Percentiles rank a stretch among this genome's conserved stretches.
phyloP scores from a whole-genome alignment of 2,888 invertebrate species.

The Metallyticus violacea region DNA sequence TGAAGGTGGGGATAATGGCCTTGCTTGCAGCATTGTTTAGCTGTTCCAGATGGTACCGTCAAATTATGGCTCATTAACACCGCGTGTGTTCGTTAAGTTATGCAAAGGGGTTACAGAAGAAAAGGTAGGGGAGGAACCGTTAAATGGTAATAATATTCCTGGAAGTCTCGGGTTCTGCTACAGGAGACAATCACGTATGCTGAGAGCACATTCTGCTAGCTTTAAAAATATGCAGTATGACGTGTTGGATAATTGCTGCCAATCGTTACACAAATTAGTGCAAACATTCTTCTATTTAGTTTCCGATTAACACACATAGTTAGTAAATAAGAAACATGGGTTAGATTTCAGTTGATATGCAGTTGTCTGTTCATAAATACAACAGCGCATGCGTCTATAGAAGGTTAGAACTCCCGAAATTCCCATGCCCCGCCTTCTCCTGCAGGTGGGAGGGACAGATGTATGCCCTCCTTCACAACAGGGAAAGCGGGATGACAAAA shows the following conservation, averaged over 20 bases:
- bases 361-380: no score
- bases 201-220: not conserved
- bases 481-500: no score
- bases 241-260: not conserved
- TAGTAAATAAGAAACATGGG: no score
- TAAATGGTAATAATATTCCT: not conserved
- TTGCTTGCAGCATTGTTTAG: constrained; percentile 8
- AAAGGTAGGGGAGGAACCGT: not conserved
- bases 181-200: not conserved
- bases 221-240: not conserved
- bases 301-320: no score
- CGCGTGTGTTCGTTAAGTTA: not conserved
- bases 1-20: not conserved
- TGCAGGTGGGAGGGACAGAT: no score
- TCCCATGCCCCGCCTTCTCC: no score
- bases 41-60: constrained; percentile 20
- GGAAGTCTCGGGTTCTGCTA: not conserved
- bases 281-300: no score
- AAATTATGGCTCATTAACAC: constrained; percentile 14
- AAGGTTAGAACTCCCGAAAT: no score
- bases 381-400: no score
- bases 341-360: no score
- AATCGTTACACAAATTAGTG: not conserved
- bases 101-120: not conserved
- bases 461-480: no score